Conservation (phyloP, 2,113 vertebrate species). For the Canis aureus region DNA sequence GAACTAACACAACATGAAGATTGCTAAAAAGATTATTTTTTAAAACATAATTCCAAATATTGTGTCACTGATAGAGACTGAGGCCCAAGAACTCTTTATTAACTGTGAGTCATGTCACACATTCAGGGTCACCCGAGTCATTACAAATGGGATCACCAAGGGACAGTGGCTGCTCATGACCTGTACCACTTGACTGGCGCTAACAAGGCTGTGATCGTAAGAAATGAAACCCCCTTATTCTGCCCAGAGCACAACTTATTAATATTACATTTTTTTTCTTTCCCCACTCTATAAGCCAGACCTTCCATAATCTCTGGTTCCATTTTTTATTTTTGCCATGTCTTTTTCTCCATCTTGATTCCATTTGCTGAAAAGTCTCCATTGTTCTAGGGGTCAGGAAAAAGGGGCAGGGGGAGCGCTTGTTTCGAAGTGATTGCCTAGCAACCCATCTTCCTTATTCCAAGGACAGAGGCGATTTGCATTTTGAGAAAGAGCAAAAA, state of each 20-base stretch:
- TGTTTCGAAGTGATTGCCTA: constrained; percentile 86
- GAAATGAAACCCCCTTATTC: background rate
- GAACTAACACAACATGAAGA: background rate
- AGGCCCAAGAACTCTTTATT: background rate
- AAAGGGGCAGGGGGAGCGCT: constrained; percentile 73
- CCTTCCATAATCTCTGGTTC: constrained; percentile 46
- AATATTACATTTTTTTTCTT: constrained; percentile 20
- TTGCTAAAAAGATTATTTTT: background rate
- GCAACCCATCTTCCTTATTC: constrained; percentile 85
- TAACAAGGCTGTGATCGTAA: background rate
- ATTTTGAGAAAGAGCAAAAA: constrained; percentile 82
- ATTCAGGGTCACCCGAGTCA: background rate
- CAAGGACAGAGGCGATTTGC: constrained; percentile 85
- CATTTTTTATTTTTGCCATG: constrained; percentile 77
- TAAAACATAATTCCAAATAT: background rate
- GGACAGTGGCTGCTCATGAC: background rate
- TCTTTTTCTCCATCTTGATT: constrained; percentile 82
- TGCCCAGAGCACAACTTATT: constrained; percentile 25
- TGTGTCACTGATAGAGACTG: background rate
- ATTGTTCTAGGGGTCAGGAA: constrained; percentile 75
- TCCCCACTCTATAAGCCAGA: background rate
- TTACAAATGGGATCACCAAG: background rate
- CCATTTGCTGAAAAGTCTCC: constrained; percentile 78
- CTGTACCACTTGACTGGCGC: background rate
- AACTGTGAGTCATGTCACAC: background rate